Evolutionary conservation across 1,140 invertebrate genomes (phyloP), one percentile per base, ranked within the genome.

Genomic region (Druon quercuslanigerum): DNA sequence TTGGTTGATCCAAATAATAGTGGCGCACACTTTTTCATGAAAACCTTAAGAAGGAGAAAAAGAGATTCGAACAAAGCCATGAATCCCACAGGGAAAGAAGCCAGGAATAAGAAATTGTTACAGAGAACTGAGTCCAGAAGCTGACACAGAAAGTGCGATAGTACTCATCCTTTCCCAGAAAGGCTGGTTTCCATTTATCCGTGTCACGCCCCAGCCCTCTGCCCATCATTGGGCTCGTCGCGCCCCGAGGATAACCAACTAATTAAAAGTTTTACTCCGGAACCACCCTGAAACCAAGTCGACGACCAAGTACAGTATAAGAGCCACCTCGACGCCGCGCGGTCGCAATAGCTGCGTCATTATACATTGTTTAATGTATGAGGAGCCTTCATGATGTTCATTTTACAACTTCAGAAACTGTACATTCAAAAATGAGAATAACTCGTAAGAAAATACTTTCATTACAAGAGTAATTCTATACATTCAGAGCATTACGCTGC

Each of bases 171-270:
- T 40, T 40, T 66, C 46, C 20, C n/a, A 66, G 60, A 60, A 6
- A 66, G 14, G 12, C 33, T 66, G 60, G 60, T 66, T 66, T 40
- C 60, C 46, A 66, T 66, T 66, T 66, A 66, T 66, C 60, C 60
- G 20, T 16, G 16, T 66, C 60, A 66, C 60, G 20, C 16, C 13
- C 33, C n/a, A 33, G 25, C 19, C 20, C 20, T 33, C 3, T 33
- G 11, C 57, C 25, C 25, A 16, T 13, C 25, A 14, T 66, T 66
- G 60, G 60, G 40, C 14, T 46, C 60, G 40, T 66, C 60, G 33
- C 60, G 33, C 60, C 60, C 57, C 25, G 40, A 66, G 33, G 25
- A 40, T 66, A 66, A 40, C 60, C 60, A 66, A 66, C 60, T 66
- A 66, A 66, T 66, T 66, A 66, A 66, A 66, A 66, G 13, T 66